These are phyloP conservation scores for Camponotus pennsylvanicus DNA, from an alignment of 1,140 invertebrate genomes.

Conservation along the genomic window DNA sequence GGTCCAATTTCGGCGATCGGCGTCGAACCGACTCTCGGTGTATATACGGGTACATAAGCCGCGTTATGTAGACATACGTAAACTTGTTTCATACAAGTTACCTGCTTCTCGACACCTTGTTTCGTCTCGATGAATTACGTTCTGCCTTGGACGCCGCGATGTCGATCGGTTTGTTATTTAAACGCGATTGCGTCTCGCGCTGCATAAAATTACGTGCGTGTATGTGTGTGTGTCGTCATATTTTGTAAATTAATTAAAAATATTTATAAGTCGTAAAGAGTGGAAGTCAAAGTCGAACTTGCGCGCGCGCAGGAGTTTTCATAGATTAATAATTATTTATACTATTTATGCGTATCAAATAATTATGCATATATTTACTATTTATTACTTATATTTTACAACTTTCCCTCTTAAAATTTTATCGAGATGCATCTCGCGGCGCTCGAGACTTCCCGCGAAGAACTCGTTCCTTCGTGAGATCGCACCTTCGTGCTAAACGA, in stretches of 20 bases:
- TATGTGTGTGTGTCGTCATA: background rate
- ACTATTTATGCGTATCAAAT: background rate
- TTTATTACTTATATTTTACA: background rate
- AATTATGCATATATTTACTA: background rate
- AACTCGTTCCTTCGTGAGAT: constrained; percentile 14
- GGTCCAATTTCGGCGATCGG: constrained; percentile 56
- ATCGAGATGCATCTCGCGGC: background rate
- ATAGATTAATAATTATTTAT: background rate
- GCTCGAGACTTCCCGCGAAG: background rate
- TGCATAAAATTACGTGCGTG: background rate
- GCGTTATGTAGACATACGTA: background rate
- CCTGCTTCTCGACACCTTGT: constrained; percentile 43
- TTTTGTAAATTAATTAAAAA: background rate
- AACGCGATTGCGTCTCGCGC: background rate
- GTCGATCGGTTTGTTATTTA: constrained; percentile 7
- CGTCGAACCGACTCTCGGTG: background rate
- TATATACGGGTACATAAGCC: background rate
- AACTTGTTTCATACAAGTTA: constrained; percentile 30
- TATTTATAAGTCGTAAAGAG: background rate
- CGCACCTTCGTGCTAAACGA: constrained; percentile 9
- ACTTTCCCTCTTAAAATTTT: background rate
- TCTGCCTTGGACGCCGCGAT: background rate
- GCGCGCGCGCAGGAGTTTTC: background rate
- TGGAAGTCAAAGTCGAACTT: background rate
- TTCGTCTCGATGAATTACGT: constrained; percentile 43